These are phyloP conservation scores for Tryphoninae sp. DNA, from an alignment of 2,888 invertebrate genomes.

Conservation along the genomic window DNA sequence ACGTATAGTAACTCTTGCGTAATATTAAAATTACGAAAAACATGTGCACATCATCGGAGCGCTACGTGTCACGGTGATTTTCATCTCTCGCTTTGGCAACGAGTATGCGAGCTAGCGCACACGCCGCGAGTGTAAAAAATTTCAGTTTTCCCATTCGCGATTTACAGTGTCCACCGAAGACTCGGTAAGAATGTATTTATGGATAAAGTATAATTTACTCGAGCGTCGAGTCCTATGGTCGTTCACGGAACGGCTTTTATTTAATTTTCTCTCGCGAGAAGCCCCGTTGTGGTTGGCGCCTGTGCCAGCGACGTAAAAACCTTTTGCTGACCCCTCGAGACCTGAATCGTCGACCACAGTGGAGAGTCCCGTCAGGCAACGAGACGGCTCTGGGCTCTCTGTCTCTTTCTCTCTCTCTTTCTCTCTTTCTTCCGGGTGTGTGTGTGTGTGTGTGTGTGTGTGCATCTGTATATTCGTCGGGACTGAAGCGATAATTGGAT, in stretches of 20 bases:
- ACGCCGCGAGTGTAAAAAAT: not conserved
- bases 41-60: conserved; percentile 2
- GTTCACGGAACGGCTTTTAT: conserved; percentile 6
- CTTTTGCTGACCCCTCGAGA: conserved; percentile 41
- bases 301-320: conserved; percentile 22
- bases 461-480: conserved; percentile 14
- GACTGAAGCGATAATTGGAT: conserved; percentile 63
- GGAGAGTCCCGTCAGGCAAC: conserved; percentile 37
- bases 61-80: conserved; percentile 6
- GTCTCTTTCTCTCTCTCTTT: conserved; percentile 4
- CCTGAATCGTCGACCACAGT: conserved; percentile 9
- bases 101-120: not conserved
- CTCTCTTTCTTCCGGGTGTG: not conserved
- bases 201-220: conserved; percentile 14
- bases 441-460: not conserved
- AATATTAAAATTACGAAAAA: conserved; percentile 13
- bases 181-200: not conserved
- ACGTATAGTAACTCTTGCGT: not conserved
- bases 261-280: conserved; percentile 14
- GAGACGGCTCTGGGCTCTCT: conserved; percentile 7
- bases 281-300: conserved; percentile 35
- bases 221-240: not conserved
- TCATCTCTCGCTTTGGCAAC: conserved; percentile 21
- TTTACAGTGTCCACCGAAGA: not conserved
- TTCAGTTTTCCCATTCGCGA: not conserved